Conservation (phyloP, 2,888 invertebrate species). For the Orthosia cruda region DNA sequence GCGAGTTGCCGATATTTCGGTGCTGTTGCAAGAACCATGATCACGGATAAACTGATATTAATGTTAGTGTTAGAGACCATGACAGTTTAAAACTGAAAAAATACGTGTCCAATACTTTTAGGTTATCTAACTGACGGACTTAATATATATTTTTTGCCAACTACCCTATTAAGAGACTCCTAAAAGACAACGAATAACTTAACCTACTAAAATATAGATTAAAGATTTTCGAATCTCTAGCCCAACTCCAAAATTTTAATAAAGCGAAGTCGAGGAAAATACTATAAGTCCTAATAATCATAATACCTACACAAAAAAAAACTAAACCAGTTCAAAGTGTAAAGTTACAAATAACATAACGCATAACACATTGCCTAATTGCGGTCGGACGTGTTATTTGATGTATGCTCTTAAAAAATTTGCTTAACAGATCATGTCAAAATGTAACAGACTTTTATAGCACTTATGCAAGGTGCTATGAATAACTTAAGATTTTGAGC, state of each 20-base stretch:
- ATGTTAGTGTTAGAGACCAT: too few relatives aligned
- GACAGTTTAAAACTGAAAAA: too few relatives aligned
- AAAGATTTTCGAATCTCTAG: neutral
- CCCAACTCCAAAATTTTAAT: neutral
- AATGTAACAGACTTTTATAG: slow-evolving; percentile 24
- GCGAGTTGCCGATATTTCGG: too few relatives aligned
- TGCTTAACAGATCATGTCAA: slow-evolving; percentile 26
- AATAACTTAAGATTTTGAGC: neutral
- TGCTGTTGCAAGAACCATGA: too few relatives aligned
- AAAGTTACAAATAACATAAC: slow-evolving; percentile 41
- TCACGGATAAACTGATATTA: too few relatives aligned
- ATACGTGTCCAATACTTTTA: too few relatives aligned
- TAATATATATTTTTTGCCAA: too few relatives aligned
- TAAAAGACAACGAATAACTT: too few relatives aligned
- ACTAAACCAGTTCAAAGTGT: slow-evolving; percentile 48
- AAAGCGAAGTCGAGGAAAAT: neutral
- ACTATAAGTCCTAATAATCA: neutral
- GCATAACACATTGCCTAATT: slow-evolving; percentile 37
- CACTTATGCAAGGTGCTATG: slow-evolving; percentile 28
- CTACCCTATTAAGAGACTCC: too few relatives aligned
- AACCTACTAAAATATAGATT: too few relatives aligned
- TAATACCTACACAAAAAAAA: slow-evolving; percentile 8
- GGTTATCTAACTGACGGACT: too few relatives aligned
- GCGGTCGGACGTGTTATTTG: slow-evolving; percentile 17
- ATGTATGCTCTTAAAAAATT: slow-evolving; percentile 26